These are phyloP conservation scores for Mya arenaria DNA, from an alignment of 1,140 invertebrate genomes.

Conservation along the genomic window DNA sequence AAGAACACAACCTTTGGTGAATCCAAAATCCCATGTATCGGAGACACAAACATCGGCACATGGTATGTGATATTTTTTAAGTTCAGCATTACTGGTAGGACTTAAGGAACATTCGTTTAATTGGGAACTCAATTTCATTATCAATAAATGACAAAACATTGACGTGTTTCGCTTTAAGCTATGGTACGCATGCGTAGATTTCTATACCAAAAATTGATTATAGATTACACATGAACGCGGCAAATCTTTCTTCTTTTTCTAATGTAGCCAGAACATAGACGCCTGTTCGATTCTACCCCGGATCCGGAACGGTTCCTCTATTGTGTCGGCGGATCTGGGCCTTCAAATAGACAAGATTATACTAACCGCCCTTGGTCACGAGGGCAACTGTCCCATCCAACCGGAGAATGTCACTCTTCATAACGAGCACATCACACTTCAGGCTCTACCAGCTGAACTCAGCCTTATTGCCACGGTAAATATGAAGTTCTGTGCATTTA, in stretches of 20 bases:
- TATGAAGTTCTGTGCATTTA: too few relatives aligned
- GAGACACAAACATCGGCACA: slow-evolving; percentile 40
- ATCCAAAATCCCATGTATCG: slow-evolving; percentile 29
- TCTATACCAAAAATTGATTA: too few relatives aligned
- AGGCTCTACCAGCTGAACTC: neutral
- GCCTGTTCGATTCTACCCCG: slow-evolving; percentile 4
- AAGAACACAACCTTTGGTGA: neutral
- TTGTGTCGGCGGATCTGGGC: slow-evolving; percentile 8
- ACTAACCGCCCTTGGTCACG: slow-evolving; percentile 10
- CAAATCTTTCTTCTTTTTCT: too few relatives aligned
- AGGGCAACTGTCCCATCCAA: slow-evolving; percentile 1
- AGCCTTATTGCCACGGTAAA: neutral
- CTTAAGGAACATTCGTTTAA: too few relatives aligned
- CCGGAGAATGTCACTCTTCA: slow-evolving; percentile 1
- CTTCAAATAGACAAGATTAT: slow-evolving; percentile 22
- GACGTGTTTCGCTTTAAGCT: too few relatives aligned
- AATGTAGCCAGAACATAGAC: slow-evolving; percentile 27
- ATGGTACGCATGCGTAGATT: too few relatives aligned
- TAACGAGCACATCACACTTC: neutral
- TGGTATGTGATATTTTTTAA: slow-evolving; percentile 13
- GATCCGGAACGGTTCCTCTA: slow-evolving; percentile 7
- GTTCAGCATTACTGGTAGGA: too few relatives aligned
- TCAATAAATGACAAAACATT: too few relatives aligned
- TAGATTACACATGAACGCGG: too few relatives aligned
- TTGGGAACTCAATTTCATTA: too few relatives aligned